Conservation (phyloP, 2,797 vertebrate species). For the Amniataba percoides region DNA sequence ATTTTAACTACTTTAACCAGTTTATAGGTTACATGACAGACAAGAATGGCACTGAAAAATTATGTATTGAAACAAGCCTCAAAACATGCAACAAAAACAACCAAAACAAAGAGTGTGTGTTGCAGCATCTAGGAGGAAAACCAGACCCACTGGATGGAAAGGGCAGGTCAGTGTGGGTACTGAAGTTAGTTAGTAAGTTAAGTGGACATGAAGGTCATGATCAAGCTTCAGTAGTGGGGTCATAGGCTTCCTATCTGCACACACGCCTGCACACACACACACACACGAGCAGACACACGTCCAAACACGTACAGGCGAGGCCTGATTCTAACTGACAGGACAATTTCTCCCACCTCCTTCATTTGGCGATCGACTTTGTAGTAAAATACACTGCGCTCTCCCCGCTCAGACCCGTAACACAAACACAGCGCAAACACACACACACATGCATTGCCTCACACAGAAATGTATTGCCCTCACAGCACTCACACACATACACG, state of each 20-base stretch:
- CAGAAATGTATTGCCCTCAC: background rate
- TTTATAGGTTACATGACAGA: background rate
- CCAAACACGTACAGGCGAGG: slow-evolving; percentile 33
- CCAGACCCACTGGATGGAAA: slow-evolving; percentile 34
- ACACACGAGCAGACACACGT: slow-evolving; percentile 30
- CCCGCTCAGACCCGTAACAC: slow-evolving; percentile 39
- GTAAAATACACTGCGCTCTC: slow-evolving; percentile 64
- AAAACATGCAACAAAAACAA: background rate
- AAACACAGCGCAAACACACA: slow-evolving; percentile 5
- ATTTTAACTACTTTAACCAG: too few species aligned
- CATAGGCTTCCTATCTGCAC: slow-evolving; percentile 19
- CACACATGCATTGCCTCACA: background rate
- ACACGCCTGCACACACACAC: slow-evolving; percentile 30
- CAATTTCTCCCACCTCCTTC: slow-evolving; percentile 72
- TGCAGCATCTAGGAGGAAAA: slow-evolving; percentile 15
- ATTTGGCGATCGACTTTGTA: slow-evolving; percentile 66
- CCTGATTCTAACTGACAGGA: slow-evolving; percentile 78
- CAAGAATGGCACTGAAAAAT: background rate
- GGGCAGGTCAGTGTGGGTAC: slow-evolving; percentile 44
- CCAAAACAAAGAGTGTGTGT: background rate
- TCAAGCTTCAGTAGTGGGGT: slow-evolving; percentile 61
- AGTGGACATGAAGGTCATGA: slow-evolving; percentile 80
- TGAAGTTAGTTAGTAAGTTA: slow-evolving; percentile 69
- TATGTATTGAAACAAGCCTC: background rate
- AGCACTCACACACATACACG: slow-evolving; percentile 5